Evolutionary conservation across 2,888 invertebrate genomes (phyloP).

Genomic region (Euproctis similis): DNA sequence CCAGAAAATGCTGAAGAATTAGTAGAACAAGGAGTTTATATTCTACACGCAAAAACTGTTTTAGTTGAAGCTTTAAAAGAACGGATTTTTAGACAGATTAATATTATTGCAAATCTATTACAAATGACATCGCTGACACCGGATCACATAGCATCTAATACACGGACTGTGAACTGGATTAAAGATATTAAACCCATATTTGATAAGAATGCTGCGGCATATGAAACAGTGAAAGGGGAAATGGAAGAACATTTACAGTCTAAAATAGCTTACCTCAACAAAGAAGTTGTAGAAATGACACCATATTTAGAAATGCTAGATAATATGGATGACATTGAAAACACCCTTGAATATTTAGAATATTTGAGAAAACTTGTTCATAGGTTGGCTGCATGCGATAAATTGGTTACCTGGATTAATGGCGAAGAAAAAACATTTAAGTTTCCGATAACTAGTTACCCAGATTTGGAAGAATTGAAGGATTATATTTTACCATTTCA

Average conservation of each 20-base stretch:
- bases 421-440: slow-evolving; percentile 91
- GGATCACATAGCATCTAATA: slow-evolving; percentile 87
- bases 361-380: slow-evolving; percentile 85
- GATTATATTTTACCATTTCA: slow-evolving; percentile 82
- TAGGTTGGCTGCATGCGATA: slow-evolving; percentile 83
- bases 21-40: slow-evolving; percentile 86
- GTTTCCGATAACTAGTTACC: slow-evolving; percentile 84
- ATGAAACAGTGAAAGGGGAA: slow-evolving; percentile 87
- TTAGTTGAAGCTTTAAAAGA: slow-evolving; percentile 81
- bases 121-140: slow-evolving; percentile 84
- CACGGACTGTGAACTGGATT: slow-evolving; percentile 89
- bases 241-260: slow-evolving; percentile 87
- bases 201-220: slow-evolving; percentile 85
- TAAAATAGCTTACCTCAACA: slow-evolving; percentile 81
- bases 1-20: slow-evolving; percentile 88
- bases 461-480: slow-evolving; percentile 86
- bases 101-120: slow-evolving; percentile 81
- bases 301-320: slow-evolving; percentile 86
- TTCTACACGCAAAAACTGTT: slow-evolving; percentile 84
- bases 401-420: slow-evolving; percentile 89
- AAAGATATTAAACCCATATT: slow-evolving; percentile 87
- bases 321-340: slow-evolving; percentile 87
- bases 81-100: slow-evolving; percentile 80
- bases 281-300: slow-evolving; percentile 81
- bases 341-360: slow-evolving; percentile 86